Evolutionary conservation across 1,140 invertebrate species (phyloP).

Genomic region (Chlorops oryzae): DNA sequence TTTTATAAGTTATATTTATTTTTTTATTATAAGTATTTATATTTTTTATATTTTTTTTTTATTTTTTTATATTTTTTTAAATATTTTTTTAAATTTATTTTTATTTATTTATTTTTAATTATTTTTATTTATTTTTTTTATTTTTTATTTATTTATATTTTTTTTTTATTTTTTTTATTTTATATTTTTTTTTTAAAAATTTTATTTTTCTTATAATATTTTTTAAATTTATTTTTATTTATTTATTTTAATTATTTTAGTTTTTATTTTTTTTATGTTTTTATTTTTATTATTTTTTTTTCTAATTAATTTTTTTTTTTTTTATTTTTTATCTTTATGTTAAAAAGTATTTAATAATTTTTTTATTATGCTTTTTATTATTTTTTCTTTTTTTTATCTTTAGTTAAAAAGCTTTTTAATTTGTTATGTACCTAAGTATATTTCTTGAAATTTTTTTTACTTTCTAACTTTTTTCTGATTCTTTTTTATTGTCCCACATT

Average conservation of each 20-base stretch:
- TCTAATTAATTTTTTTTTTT: too few relatives aligned
- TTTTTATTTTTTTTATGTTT: neutral
- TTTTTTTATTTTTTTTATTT: neutral
- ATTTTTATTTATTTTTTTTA: neutral
- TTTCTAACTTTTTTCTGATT: too few relatives aligned
- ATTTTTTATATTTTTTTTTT: slow-evolving; percentile 15
- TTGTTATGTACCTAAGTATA: too few relatives aligned
- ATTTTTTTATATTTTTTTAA: neutral
- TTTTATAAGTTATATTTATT: slow-evolving; percentile 8
- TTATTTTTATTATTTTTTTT: neutral
- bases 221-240: too few relatives aligned
- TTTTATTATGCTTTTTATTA: neutral
- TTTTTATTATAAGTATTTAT: slow-evolving; percentile 8
- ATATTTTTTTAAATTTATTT: neutral
- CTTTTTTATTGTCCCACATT: too few relatives aligned
- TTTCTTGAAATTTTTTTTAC: too few relatives aligned
- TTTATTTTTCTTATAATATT: too few relatives aligned
- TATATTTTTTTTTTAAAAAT: too few relatives aligned
- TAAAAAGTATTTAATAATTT: neutral
- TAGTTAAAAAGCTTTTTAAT: too few relatives aligned
- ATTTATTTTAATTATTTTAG: neutral
- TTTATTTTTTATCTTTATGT: too few relatives aligned
- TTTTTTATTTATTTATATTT: neutral
- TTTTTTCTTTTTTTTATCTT: neutral
- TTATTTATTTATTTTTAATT: neutral